These are phyloP conservation scores for Drosophila parabipectinata DNA, from an alignment of 1,140 invertebrate species.

Conservation along the genomic window DNA sequence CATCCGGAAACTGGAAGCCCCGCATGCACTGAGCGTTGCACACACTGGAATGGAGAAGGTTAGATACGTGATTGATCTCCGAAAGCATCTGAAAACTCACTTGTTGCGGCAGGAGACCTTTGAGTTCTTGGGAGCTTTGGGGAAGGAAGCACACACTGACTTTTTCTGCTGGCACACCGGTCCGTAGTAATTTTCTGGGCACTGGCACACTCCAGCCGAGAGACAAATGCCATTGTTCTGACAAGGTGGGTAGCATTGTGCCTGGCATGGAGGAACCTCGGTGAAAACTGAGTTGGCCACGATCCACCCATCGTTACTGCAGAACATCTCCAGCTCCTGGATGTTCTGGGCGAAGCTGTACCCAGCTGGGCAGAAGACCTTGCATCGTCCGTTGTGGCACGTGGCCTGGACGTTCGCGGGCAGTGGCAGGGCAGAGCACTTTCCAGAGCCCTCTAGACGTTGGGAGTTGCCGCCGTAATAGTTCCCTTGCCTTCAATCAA, in stretches of 20 bases:
- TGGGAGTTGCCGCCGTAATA: conserved; percentile 52
- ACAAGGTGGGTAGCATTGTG: conserved; percentile 89
- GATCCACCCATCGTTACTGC: conserved; percentile 86
- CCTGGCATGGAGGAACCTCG: conserved; percentile 87
- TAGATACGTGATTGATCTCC: neutral
- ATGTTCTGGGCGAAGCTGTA: conserved; percentile 87
- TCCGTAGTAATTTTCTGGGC: conserved; percentile 89
- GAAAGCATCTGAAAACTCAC: conserved; percentile 84
- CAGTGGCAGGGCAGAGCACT: conserved; percentile 47
- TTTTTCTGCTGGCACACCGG: conserved; percentile 90
- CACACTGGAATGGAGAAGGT: conserved; percentile 24
- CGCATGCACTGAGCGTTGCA: conserved; percentile 86
- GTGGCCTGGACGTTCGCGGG: conserved; percentile 58
- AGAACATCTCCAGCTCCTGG: conserved; percentile 85
- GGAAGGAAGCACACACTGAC: conserved; percentile 88
- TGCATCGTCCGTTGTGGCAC: conserved; percentile 84
- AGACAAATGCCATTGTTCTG: conserved; percentile 92
- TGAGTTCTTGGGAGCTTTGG: conserved; percentile 88
- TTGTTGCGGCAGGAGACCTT: conserved; percentile 87
- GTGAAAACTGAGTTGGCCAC: conserved; percentile 84
- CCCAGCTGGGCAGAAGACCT: conserved; percentile 85
- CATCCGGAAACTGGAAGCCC: conserved; percentile 88
- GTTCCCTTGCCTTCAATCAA: conserved; percentile 38
- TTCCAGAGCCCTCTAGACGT: conserved; percentile 46
- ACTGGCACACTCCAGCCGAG: conserved; percentile 89